Evolutionary conservation across 2,797 vertebrate species (phyloP).

Genomic region (Acomys russatus): DNA sequence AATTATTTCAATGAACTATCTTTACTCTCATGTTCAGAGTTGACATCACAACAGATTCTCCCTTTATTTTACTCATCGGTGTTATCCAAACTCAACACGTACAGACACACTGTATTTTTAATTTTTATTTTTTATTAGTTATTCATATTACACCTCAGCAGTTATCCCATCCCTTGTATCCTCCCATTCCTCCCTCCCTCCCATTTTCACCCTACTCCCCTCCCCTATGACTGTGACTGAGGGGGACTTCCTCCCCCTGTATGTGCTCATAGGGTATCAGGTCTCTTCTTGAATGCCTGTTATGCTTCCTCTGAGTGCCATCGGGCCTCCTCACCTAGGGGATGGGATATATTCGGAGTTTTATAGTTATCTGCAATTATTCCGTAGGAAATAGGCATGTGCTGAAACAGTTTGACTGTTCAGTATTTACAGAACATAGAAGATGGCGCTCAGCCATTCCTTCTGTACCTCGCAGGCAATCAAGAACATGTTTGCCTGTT

Average conservation of each 20-base stretch:
- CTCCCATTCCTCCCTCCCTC: too few relatives aligned
- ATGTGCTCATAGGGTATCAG: too few relatives aligned
- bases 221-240: too few relatives aligned
- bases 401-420: background rate
- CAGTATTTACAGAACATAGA: background rate
- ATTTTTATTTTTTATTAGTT: background rate
- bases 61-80: background rate
- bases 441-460: background rate
- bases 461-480: background rate
- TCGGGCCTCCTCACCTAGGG: too few relatives aligned
- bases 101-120: conserved; percentile 7
- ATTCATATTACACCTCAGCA: too few relatives aligned
- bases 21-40: conserved; percentile 24
- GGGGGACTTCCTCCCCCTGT: too few relatives aligned
- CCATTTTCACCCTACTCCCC: too few relatives aligned
- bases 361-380: background rate
- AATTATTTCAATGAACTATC: conserved; percentile 27
- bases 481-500: background rate
- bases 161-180: too few relatives aligned
- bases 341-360: background rate
- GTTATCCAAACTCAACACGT: background rate
- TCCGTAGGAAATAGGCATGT: background rate
- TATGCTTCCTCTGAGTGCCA: too few relatives aligned
- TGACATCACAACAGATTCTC: background rate
- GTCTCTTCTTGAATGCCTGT: too few relatives aligned